Evolutionary conservation across 2,888 invertebrate genomes (phyloP).

Genomic region (Tupiocoris notatus): DNA sequence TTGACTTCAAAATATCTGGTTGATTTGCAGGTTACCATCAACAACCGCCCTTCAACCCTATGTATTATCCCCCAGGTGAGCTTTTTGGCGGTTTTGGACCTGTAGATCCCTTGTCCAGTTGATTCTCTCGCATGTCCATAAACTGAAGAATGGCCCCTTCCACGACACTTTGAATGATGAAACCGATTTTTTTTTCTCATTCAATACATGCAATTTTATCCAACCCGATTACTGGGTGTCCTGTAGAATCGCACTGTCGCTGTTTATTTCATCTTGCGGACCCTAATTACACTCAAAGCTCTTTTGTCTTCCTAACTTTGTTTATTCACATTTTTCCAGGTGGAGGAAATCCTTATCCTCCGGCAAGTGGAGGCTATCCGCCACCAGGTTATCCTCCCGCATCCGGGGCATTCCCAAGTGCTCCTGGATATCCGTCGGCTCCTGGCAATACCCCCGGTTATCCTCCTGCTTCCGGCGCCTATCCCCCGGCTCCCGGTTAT

Average conservation of each 20-base stretch:
- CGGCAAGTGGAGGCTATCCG: conserved; percentile 14
- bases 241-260: no score
- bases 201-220: no score
- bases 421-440: background rate
- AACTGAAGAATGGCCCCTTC: background rate
- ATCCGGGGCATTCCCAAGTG: conserved; percentile 8
- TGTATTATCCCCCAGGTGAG: conserved; percentile 37
- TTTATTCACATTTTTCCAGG: background rate
- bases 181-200: no score
- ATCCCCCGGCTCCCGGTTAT: conserved; percentile 43
- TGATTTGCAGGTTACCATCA: conserved; percentile 32
- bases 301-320: no score
- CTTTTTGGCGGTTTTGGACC: background rate
- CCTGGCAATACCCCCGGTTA: conserved; percentile 20
- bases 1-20: background rate
- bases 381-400: conserved; percentile 5
- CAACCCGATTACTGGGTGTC: no score
- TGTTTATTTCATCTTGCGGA: no score
- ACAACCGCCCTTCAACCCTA: conserved; percentile 42
- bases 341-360: conserved; percentile 3
- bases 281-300: no score
- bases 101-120: background rate
- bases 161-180: background rate
- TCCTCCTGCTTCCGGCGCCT: conserved; percentile 45
- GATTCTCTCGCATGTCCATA: background rate